Conservation (phyloP, 35 echinoderm and acorn worm species). For the Ophiothrix spiculata region DNA sequence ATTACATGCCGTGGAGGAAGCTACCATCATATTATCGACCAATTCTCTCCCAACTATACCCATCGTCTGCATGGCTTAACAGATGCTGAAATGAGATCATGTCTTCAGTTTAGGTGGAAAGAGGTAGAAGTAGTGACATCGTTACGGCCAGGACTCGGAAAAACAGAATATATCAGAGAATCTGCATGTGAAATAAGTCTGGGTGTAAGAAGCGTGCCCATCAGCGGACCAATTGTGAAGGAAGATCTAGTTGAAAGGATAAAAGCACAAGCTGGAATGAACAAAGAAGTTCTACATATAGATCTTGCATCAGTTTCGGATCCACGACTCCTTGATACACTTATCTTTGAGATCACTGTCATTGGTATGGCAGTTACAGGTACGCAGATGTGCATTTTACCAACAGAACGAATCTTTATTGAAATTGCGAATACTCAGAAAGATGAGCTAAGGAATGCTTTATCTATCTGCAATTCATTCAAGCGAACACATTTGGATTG, state of each 20-base stretch:
- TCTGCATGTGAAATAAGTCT: background rate
- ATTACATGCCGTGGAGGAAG: constrained; percentile 38
- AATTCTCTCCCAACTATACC: constrained; percentile 42
- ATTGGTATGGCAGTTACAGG: constrained; percentile 32
- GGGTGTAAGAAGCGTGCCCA: background rate
- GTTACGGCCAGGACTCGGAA: constrained; percentile 30
- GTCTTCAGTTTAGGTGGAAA: constrained; percentile 8
- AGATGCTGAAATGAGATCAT: constrained; percentile 25
- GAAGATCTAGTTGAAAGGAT: constrained; percentile 14
- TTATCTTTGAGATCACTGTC: constrained; percentile 33
- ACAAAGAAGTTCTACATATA: constrained; percentile 12
- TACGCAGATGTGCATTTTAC: constrained; percentile 21
- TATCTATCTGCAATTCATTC: background rate
- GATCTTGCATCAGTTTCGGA: constrained; percentile 26
- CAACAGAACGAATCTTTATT: background rate
- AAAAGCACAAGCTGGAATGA: background rate
- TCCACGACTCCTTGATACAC: constrained; percentile 17
- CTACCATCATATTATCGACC: constrained; percentile 44
- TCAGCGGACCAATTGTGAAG: constrained; percentile 24
- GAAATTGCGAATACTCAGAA: constrained; percentile 1
- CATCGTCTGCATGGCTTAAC: constrained; percentile 29
- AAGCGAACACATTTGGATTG: background rate
- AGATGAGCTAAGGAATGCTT: background rate
- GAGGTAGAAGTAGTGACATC: constrained; percentile 40
- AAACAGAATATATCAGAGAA: constrained; percentile 29